Base-by-base conservation (phyloP, 2,888 invertebrate species). In the Sinhomidia bicolor region DNA sequence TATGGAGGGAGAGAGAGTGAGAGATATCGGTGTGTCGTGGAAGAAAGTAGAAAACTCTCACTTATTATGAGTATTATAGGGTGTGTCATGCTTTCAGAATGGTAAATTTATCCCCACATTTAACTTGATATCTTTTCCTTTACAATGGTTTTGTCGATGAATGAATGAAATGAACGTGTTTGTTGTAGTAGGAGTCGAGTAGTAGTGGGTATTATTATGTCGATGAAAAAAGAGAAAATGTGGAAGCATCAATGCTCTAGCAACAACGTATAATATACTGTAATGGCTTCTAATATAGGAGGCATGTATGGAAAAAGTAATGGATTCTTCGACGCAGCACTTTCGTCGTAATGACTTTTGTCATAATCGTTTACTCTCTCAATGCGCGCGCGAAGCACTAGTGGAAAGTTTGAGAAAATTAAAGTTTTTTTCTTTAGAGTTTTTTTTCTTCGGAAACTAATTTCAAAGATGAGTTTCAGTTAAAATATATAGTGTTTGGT, bases 21-120 rank as follows among this genome's bases (percentile, higher is more conserved):
- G 57, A 79, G 57, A 60, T 79, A 60, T 57, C 57, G 20, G 12
- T 14, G 29, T 36, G 54, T 54, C 80, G 44, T 41, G 62, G 80
- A 81, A 62, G 81, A 82, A 82, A 87, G 86, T 41, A 81, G 76
- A 76, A 82, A 87, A 82, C 87, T 86, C 85, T 79, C 86, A 86
- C 81, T 87, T 87, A 87, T 87, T 87, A 87, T 87, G 60, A 82
- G 81, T 82, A 87, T 81, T 87, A 82, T 82, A 87, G 87, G 87
- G 87, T 87, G 87, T 87, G 87, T 87, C 87, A 87, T 87, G 62
- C 87, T 87, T 87, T 82, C 87, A 54, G 76, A 87, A 87, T 87
- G 81, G 87, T 17, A 36, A 87, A 87, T 82, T 87, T 87, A 87
- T 87, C 87, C 82, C 76, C 87, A 82, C 87, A 87, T 87, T 87